These are phyloP conservation scores for Thalassophryne amazonica DNA, from an alignment of 2,797 vertebrate species.

Conservation along the genomic window DNA sequence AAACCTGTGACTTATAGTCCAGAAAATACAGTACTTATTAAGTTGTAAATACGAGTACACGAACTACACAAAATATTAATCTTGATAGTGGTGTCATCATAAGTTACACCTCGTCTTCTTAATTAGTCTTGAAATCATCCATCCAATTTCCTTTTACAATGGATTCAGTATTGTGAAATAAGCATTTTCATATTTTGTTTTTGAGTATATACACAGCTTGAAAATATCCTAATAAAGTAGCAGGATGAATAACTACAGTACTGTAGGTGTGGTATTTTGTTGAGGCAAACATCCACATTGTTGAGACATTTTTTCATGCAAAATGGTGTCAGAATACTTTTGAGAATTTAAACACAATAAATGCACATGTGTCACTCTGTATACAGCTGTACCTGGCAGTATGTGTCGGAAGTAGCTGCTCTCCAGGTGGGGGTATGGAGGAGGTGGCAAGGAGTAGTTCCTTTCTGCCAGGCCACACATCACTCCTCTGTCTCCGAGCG, in stretches of 20 bases:
- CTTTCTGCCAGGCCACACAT: slow-evolving; percentile 97
- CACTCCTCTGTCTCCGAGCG: slow-evolving; percentile 92
- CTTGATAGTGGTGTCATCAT: no score
- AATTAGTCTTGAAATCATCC: no score
- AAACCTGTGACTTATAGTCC: no score
- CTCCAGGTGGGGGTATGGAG: slow-evolving; percentile 96
- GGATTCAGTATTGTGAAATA: no score
- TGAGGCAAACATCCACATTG: background rate
- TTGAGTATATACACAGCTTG: no score
- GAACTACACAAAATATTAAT: no score
- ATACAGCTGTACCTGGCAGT: slow-evolving; percentile 84
- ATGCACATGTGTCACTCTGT: background rate
- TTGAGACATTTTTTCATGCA: no score
- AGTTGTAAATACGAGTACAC: no score
- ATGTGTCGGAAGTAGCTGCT: slow-evolving; percentile 98
- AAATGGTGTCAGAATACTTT: background rate
- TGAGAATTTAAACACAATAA: background rate
- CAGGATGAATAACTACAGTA: background rate
- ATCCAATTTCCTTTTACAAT: no score
- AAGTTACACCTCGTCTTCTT: no score
- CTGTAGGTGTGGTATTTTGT: background rate
- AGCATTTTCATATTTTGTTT: no score
- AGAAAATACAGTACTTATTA: no score
- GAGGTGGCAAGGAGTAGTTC: slow-evolving; percentile 94
- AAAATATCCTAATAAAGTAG: background rate